Evolutionary conservation across 2,888 invertebrate species (phyloP).

Genomic region (Dicyrtomina minuta): DNA sequence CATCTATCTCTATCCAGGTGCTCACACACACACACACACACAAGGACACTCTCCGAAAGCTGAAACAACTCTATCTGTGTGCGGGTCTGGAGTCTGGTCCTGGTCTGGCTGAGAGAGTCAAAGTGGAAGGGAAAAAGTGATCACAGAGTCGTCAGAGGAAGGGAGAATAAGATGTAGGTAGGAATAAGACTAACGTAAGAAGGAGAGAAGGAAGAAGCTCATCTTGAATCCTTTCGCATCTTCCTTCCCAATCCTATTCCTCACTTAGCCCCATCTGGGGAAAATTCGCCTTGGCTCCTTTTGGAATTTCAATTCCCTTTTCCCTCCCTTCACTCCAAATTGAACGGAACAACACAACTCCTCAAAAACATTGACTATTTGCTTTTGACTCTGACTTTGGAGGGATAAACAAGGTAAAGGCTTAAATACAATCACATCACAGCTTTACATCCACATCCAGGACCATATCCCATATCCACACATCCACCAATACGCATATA

Average conservation of each 20-base stretch:
- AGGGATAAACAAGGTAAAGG: no score
- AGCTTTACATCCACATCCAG: background rate
- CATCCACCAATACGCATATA: background rate
- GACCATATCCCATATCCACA: background rate
- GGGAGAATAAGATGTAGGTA: no score
- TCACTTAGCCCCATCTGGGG: slow-evolving; percentile 6
- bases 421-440: no score
- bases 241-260: slow-evolving; percentile 3
- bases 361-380: no score
- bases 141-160: background rate
- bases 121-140: background rate
- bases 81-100: no score
- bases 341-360: no score
- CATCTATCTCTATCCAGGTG: slow-evolving; percentile 1
- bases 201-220: background rate
- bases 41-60: background rate
- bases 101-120: background rate
- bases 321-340: no score
- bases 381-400: no score
- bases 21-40: slow-evolving; percentile 1
- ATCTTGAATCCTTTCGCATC: slow-evolving; percentile 10
- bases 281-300: no score
- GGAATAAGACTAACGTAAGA: background rate
- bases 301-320: no score
- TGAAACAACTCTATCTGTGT: background rate